Evolutionary conservation across 2,888 invertebrate genomes (phyloP).

Genomic region (Ecliptopera silaceata): DNA sequence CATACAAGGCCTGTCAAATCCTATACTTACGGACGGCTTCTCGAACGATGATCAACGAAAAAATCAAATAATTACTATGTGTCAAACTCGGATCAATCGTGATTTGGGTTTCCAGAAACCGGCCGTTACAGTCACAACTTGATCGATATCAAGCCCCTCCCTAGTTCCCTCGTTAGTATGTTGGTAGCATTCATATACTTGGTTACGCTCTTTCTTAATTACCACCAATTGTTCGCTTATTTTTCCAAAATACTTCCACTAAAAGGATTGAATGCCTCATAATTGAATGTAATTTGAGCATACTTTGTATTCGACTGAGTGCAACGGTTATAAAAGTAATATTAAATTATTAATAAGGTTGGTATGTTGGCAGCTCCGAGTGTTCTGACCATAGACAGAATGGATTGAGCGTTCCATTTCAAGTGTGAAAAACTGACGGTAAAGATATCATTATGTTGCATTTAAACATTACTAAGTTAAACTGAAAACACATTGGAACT

Average conservation of each 20-base stretch:
- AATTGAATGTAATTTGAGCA: constrained; percentile 82
- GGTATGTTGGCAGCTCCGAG: constrained; percentile 47
- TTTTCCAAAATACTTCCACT: constrained; percentile 67
- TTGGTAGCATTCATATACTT: constrained; percentile 69
- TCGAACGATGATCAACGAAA: no score
- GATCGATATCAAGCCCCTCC: constrained; percentile 49
- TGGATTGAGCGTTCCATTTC: no score
- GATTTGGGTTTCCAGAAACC: no score
- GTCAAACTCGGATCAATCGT: no score
- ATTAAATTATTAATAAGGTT: constrained; percentile 65
- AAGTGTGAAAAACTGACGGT: no score
- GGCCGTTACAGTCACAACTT: constrained; percentile 17
- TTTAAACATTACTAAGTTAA: no score
- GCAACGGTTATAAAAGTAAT: constrained; percentile 68
- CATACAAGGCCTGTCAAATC: no score
- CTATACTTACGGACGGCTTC: no score
- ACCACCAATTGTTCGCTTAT: constrained; percentile 72
- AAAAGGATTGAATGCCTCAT: constrained; percentile 80
- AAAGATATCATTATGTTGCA: no score
- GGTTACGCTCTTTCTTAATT: constrained; percentile 76
- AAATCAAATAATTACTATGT: no score
- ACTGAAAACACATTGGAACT: no score
- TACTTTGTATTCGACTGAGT: constrained; percentile 71
- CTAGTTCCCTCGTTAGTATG: constrained; percentile 64
- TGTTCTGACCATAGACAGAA: no score